phyloP scores from a whole-genome alignment of 2,113 vertebrate species.

The Candoia aspera region DNA sequence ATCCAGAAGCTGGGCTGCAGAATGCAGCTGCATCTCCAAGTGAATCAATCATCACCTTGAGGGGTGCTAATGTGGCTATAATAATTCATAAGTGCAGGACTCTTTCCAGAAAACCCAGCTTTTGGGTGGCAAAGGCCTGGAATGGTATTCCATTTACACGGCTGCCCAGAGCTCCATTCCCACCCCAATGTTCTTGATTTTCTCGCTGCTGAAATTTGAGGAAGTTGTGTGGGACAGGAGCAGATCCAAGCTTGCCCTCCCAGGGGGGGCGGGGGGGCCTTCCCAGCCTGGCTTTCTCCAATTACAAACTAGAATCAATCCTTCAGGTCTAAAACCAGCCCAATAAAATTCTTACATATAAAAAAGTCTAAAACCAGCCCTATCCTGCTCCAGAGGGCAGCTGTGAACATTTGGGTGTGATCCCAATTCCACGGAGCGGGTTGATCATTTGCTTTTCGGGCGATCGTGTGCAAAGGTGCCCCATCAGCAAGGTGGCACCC shows the following conservation, averaged over 20 bases:
- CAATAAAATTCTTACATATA: too few relatives aligned
- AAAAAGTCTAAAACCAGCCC: too few relatives aligned
- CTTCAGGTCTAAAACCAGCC: neutral
- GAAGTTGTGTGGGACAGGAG: neutral
- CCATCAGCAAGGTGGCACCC: neutral
- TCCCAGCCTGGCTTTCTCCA: neutral
- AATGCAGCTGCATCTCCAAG: too few relatives aligned
- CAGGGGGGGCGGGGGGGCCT: too few relatives aligned
- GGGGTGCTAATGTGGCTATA: neutral
- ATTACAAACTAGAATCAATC: neutral
- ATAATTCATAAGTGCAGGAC: neutral
- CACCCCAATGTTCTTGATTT: neutral
- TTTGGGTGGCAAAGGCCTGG: neutral
- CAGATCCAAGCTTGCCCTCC: too few relatives aligned
- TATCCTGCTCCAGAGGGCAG: too few relatives aligned
- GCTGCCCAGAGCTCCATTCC: neutral
- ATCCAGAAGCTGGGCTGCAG: too few relatives aligned
- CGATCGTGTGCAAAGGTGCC: neutral
- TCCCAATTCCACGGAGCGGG: neutral
- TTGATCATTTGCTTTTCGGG: constrained; percentile 1
- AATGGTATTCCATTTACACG: neutral
- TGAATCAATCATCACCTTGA: too few relatives aligned
- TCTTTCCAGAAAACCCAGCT: neutral
- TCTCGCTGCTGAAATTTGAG: neutral
- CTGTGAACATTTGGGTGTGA: neutral